Evolutionary conservation across 2,113 vertebrate genomes (phyloP), one percentile per base, ranked within the genome.

Genomic region (Thryonomys swinderianus): DNA sequence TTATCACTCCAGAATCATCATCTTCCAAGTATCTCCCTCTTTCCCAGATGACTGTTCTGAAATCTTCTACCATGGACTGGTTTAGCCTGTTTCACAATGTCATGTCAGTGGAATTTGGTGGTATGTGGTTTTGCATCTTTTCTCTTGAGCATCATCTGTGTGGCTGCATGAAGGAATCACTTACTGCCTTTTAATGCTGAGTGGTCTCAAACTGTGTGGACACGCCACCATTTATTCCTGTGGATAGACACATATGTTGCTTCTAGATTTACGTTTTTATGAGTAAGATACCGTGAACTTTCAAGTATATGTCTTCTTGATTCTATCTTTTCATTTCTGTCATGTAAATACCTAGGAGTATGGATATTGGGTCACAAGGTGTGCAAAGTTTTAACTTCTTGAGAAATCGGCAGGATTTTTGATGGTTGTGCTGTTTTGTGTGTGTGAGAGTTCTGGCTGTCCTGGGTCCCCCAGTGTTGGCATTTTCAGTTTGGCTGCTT

Each of bases 121-220:
- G 55, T 23, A 32, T 16, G 14, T 12, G 21, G 3, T 59, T 66
- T 34, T n/a, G 14, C 11, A 6, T 78, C 8, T 42, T 23, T 76
- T 51, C 27, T 51, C 18, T 18, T 7, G 73, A 32, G 74, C 30
- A 32, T 45, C 13, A 40, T 53, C n/a, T 67, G 16, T 61, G 30
- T 61, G 34, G 0, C 51, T 32, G 17, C 1, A 10, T 16, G 73
- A 76, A 76, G 14, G 42, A 45, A 32, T 76, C 1, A 27, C 73
- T 66, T 20, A 23, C 76, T 64, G 61, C 37, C n/a, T 81, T 61
- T 32, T 67, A 27, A 53, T 42, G 59, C 30, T 32, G 76, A 76
- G 3, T 27, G 1, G 7, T 37, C 34, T 48, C 40, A 5, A 6
- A 0, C 0, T 21, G 59, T 25, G 11, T 20, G 25, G 17, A 42